Evolutionary conservation across 2,888 invertebrate species (phyloP).

Genomic region (Rhogogaster chlorosoma): DNA sequence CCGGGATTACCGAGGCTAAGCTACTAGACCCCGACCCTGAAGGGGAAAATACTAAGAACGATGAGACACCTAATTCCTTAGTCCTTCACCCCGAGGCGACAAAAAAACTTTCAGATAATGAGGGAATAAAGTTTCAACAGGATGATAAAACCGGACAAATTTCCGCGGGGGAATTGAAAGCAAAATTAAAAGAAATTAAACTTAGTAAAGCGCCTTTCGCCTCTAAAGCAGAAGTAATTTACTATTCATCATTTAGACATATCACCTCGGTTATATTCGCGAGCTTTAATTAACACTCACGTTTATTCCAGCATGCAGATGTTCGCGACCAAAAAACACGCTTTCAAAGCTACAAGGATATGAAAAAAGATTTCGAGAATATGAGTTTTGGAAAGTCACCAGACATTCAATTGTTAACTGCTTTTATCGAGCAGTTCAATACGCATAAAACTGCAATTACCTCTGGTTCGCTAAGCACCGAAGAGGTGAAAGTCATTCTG

Average conservation of each 20-base stretch:
- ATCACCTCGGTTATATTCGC: background rate
- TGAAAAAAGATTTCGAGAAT: slow-evolving; percentile 83
- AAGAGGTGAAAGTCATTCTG: slow-evolving; percentile 75
- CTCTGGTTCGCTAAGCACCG: slow-evolving; percentile 61
- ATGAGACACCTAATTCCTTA: slow-evolving; percentile 64
- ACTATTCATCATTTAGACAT: background rate
- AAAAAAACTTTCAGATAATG: slow-evolving; percentile 75
- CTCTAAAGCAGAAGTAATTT: slow-evolving; percentile 6
- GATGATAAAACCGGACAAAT: slow-evolving; percentile 63
- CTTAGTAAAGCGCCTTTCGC: slow-evolving; percentile 29
- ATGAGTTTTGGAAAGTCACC: slow-evolving; percentile 84
- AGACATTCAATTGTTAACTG: slow-evolving; percentile 84
- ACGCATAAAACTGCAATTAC: slow-evolving; percentile 63
- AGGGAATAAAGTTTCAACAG: slow-evolving; percentile 68
- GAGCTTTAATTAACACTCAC: background rate
- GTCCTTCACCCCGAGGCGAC: slow-evolving; percentile 69
- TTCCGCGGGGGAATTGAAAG: slow-evolving; percentile 70
- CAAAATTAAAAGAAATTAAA: slow-evolving; percentile 71
- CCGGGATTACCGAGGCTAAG: slow-evolving; percentile 88
- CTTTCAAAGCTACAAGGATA: slow-evolving; percentile 81
- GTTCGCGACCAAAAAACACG: slow-evolving; percentile 75
- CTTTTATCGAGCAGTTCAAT: slow-evolving; percentile 79
- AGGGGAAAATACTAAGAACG: slow-evolving; percentile 56
- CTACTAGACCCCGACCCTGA: slow-evolving; percentile 80
- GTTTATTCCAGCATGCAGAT: slow-evolving; percentile 71